Evolutionary conservation across 2,797 vertebrate species (phyloP).

Genomic region (Benthosema pterotum): DNA sequence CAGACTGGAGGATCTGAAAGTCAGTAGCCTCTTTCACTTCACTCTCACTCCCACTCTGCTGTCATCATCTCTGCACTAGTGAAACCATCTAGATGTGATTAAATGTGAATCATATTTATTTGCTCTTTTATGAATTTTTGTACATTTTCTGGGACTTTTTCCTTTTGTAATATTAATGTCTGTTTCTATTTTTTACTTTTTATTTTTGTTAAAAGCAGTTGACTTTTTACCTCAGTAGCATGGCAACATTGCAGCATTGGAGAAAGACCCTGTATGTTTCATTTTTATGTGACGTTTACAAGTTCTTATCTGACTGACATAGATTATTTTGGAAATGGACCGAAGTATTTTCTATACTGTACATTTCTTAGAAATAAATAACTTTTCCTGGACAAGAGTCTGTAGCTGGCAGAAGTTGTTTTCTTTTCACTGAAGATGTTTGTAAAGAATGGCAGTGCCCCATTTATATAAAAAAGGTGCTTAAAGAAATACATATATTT

Average conservation of each 20-base stretch:
- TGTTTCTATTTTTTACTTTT: constrained; percentile 44
- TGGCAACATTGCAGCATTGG: constrained; percentile 60
- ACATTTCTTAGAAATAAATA: constrained; percentile 86
- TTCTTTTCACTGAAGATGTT: background rate
- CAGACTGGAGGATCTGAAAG: constrained; percentile 45
- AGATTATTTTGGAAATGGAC: constrained; percentile 84
- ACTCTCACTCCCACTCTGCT: constrained; percentile 63
- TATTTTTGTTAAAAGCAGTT: constrained; percentile 56
- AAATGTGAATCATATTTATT: constrained; percentile 89
- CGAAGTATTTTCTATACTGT: constrained; percentile 84
- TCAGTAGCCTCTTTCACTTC: constrained; percentile 44
- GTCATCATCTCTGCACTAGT: constrained; percentile 79
- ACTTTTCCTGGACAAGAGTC: constrained; percentile 61
- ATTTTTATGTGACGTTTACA: constrained; percentile 77
- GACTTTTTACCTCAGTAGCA: constrained; percentile 79
- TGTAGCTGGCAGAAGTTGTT: constrained; percentile 2
- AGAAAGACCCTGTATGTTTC: constrained; percentile 61
- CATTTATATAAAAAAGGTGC: no score
- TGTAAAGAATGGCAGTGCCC: no score
- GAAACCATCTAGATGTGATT: constrained; percentile 74
- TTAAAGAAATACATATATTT: no score
- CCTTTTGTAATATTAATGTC: constrained; percentile 67
- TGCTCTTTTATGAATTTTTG: constrained; percentile 74
- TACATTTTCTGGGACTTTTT: constrained; percentile 74
- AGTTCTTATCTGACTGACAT: constrained; percentile 80